Evolutionary conservation across 2,113 vertebrate genomes (phyloP), one percentile per base, ranked within the genome.

Genomic region (Phoxinus phoxinus): DNA sequence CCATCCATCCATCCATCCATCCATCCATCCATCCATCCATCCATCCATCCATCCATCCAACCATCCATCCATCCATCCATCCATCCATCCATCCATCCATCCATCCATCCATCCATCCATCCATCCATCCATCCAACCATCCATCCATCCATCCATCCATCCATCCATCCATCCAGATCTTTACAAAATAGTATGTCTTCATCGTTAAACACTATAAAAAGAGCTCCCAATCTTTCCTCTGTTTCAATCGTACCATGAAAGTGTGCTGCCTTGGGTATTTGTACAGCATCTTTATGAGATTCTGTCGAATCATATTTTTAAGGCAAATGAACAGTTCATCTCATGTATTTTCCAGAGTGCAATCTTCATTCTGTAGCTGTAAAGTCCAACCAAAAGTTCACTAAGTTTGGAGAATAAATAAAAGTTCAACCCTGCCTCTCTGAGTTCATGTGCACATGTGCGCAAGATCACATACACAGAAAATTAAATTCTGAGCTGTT

Each of bases 391-490:
- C 53, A 56, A 56, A 56, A 32, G n/a, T 30, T 8, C 27, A 58
- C 53, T n/a, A 32, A 59, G 58, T 12, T 78, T 37, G 30, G 48
- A 78, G 48, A 77, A 72, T 2, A 13, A 81, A 65, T 19, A 81
- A 56, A 44, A 27, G 21, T 84, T 32, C 13, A 21, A 84, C 21
- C 77, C 65, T 44, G 53, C 30, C 80, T 51, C n/a, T 46, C 41
- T 17, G 63, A 69, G 71, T 21, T 51, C 25, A 30, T 79, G 41
- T 79, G 30, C n/a, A 17, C 78, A n/a, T n/a, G n/a, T 44, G 25
- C 65, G 32, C 51, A 69, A 77, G 61, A 84, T 44, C 76, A 82
- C 27, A 72, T 74, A 76, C 72, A 35, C 5, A 69, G 37, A 63
- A 69, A 74, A 51, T 10, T 56, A 13, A 78, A 59, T 2, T 15